These are phyloP conservation scores for Limnephilus marmoratus DNA, from an alignment of 2,888 invertebrate genomes.

Conservation along the genomic window DNA sequence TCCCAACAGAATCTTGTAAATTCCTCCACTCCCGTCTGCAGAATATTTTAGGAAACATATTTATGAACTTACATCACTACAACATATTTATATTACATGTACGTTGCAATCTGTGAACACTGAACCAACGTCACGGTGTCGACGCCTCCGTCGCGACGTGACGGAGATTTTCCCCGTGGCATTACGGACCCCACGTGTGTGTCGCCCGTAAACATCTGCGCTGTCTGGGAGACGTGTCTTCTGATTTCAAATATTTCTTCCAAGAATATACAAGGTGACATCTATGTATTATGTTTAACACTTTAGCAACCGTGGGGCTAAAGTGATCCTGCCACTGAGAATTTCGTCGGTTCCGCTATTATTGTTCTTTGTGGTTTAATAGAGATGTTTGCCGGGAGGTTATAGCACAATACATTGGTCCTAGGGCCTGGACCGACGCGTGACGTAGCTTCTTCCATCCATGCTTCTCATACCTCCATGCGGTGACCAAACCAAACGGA, in stretches of 20 bases:
- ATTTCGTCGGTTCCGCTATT: not conserved
- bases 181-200: slow-evolving; percentile 22
- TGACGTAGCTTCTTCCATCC: too few relatives aligned
- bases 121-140: not conserved
- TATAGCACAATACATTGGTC: too few relatives aligned
- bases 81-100: not conserved
- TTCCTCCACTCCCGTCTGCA: not conserved
- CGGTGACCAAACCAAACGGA: too few relatives aligned
- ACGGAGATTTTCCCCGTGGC: slow-evolving; percentile 19
- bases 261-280: slow-evolving; percentile 14
- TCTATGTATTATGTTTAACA: slow-evolving; percentile 12
- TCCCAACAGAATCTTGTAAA: not conserved
- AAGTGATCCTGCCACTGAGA: not conserved
- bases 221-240: slow-evolving; percentile 27
- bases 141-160: not conserved
- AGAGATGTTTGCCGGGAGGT: too few relatives aligned
- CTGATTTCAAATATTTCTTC: slow-evolving; percentile 39
- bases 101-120: slow-evolving; percentile 29
- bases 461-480: too few relatives aligned
- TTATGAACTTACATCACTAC: not conserved
- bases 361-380: not conserved
- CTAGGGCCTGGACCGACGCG: too few relatives aligned
- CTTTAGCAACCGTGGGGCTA: not conserved
- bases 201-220: slow-evolving; percentile 12
- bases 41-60: not conserved